These are phyloP conservation scores for Falco concolor DNA, from an alignment of 2,797 vertebrate genomes.

Conservation along the genomic window DNA sequence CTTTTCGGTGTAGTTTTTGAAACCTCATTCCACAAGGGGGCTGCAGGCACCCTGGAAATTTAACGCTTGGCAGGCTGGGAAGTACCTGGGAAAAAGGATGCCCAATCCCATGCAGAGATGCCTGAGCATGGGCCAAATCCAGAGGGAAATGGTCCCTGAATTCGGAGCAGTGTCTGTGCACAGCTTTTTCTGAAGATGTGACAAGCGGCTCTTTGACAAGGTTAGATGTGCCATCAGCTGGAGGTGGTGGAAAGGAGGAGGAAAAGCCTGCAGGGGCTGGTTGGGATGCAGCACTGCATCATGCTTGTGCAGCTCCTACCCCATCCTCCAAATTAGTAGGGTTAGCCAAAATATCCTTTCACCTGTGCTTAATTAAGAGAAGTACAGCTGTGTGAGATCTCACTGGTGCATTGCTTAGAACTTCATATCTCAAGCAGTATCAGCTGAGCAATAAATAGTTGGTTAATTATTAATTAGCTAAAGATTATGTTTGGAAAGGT, in stretches of 20 bases:
- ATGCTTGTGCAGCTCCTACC: background rate
- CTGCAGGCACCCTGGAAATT: conserved; percentile 58
- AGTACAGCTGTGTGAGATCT: background rate
- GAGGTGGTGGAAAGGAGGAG: background rate
- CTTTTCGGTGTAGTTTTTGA: conserved; percentile 38
- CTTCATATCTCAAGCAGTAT: background rate
- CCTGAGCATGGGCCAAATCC: rapidly evolving
- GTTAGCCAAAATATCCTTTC: background rate
- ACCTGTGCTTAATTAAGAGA: background rate
- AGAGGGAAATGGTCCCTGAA: background rate
- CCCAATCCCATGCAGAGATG: background rate
- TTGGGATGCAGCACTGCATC: background rate
- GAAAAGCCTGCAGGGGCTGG: background rate
- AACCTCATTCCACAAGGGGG: conserved; percentile 77
- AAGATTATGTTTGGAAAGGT: conserved; percentile 25
- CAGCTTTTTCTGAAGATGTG: background rate
- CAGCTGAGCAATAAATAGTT: conserved; percentile 44
- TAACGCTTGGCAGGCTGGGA: background rate
- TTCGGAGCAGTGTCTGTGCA: background rate
- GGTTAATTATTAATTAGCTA: conserved; percentile 59
- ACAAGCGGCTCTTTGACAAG: background rate
- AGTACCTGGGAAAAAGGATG: background rate
- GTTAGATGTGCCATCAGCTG: background rate
- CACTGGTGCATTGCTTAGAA: background rate
- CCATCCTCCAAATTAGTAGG: background rate